Conservation (phyloP, 1,140 invertebrate genomes). For the Galleria mellonella region DNA sequence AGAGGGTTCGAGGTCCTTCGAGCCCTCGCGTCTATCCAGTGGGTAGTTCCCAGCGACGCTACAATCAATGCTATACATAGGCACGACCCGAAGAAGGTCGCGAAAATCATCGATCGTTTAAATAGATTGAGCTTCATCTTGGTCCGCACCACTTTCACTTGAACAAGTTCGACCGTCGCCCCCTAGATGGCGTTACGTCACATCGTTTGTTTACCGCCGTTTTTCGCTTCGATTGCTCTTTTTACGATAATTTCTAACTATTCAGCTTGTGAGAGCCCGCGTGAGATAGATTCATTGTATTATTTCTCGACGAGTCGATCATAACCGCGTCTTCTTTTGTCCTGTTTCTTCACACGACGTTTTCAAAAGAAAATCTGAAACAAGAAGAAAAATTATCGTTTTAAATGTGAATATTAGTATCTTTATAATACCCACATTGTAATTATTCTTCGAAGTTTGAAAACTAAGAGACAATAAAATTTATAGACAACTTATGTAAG, state of each 20-base stretch:
- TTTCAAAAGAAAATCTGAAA: slow-evolving; percentile 46
- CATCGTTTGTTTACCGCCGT: slow-evolving; percentile 13
- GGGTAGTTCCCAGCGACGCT: slow-evolving; percentile 89
- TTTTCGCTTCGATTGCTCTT: slow-evolving; percentile 11
- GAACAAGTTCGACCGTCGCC: slow-evolving; percentile 14
- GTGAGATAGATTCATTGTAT: slow-evolving; percentile 17
- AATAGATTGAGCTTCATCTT: slow-evolving; percentile 77
- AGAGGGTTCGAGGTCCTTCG: slow-evolving; percentile 78
- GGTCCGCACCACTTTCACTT: slow-evolving; percentile 24
- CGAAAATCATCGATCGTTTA: slow-evolving; percentile 87
- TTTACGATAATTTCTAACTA: slow-evolving; percentile 26
- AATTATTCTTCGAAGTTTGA: too few relatives aligned
- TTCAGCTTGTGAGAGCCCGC: slow-evolving; percentile 21
- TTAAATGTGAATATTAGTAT: background rate
- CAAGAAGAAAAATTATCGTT: slow-evolving; percentile 25
- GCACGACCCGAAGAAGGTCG: slow-evolving; percentile 91
- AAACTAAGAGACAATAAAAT: too few relatives aligned
- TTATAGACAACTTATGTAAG: too few relatives aligned
- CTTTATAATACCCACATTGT: too few relatives aligned
- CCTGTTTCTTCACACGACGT: slow-evolving; percentile 12
- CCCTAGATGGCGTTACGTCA: slow-evolving; percentile 27
- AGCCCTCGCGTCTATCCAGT: slow-evolving; percentile 89
- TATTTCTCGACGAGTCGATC: slow-evolving; percentile 12
- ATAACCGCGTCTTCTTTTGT: slow-evolving; percentile 32
- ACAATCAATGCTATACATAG: slow-evolving; percentile 87